Conservation (phyloP, 1,140 invertebrate genomes). For the Drosophila trapezifrons region DNA sequence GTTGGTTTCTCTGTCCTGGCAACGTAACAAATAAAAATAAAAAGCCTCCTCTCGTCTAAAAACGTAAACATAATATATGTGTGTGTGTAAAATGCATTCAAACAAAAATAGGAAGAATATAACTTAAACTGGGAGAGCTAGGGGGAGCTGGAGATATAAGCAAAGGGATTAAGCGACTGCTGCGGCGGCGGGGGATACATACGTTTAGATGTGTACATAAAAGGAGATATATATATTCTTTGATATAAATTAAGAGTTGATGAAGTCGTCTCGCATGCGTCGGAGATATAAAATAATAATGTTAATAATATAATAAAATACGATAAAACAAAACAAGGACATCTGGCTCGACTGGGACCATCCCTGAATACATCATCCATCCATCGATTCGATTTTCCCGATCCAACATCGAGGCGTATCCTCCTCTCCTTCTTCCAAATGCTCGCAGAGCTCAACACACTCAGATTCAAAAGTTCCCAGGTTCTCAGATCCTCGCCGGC, state of each 20-base stretch:
- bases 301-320: constrained; percentile 40
- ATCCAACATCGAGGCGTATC: too few species aligned
- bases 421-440: constrained; percentile 43
- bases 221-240: constrained; percentile 33
- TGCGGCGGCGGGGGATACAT: constrained; percentile 10
- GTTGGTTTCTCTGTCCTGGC: constrained; percentile 47
- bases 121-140: constrained; percentile 18
- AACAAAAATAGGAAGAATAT: constrained; percentile 36
- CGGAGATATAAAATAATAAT: constrained; percentile 30
- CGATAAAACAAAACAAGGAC: constrained; percentile 64
- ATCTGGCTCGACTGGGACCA: constrained; percentile 44
- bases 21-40: constrained; percentile 66
- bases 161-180: constrained; percentile 26
- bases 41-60: constrained; percentile 71
- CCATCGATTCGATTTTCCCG: constrained; percentile 43
- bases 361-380: constrained; percentile 33
- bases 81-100: constrained; percentile 34
- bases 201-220: constrained; percentile 35
- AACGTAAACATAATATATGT: constrained; percentile 44
- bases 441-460: constrained; percentile 55
- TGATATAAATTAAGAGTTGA: constrained; percentile 47
- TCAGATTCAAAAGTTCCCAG: constrained; percentile 28
- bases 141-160: constrained; percentile 16
- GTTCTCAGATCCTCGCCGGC: constrained; percentile 32
- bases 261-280: constrained; percentile 39